Evolutionary conservation across 2,113 vertebrate species (phyloP), one percentile per base, ranked within the genome.

Genomic region (Caretta caretta): DNA sequence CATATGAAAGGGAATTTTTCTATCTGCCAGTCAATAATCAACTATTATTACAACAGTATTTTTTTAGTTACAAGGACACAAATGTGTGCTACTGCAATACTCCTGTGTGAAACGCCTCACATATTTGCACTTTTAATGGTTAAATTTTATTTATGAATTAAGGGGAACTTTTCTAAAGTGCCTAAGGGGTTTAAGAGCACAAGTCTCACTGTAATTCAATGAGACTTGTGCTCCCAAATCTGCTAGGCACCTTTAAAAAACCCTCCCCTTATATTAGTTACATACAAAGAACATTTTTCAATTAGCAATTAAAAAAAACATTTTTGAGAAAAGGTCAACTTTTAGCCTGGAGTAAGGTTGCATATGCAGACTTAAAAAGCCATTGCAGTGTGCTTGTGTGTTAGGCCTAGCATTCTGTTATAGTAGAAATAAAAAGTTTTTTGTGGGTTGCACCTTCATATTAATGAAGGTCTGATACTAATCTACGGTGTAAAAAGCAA

Each of bases 201-300:
- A 86, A 75, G 10, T 7, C 17, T 54, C 17, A 59, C 8, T 0
- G 0, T 6, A 6, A 59, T 1, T 4, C 3, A 17, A 35, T 0
- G 0, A 20, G 85, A 13, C 3, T 29, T 93, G 65, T 17, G 65
- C n/a, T 38, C 90, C 88, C 56, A 81, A 92, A 87, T 2, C 27
- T 4, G 2, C 16, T 81, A 38, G n/a, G 17, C 5, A 72, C 3
- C n/a, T 72, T 31, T 29, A 2, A 62, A 38, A 20, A 38, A 17
- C 5, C 10, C n/a, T 22, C n/a, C 19, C 17, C n/a, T 10, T 38
- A 38, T 72, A 72, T 72, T 72, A 38, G 16, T 72, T 38, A 72
- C n/a, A 38, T 38, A 72, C n/a, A 38, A 72, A 72, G n/a, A 69
- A 69, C 35, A 72, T 72, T n/a, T 72, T 72, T 72, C 19, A 72